phyloP scores from a whole-genome alignment of 2,888 invertebrate genomes.

The Synanthedon andrenaeformis region DNA sequence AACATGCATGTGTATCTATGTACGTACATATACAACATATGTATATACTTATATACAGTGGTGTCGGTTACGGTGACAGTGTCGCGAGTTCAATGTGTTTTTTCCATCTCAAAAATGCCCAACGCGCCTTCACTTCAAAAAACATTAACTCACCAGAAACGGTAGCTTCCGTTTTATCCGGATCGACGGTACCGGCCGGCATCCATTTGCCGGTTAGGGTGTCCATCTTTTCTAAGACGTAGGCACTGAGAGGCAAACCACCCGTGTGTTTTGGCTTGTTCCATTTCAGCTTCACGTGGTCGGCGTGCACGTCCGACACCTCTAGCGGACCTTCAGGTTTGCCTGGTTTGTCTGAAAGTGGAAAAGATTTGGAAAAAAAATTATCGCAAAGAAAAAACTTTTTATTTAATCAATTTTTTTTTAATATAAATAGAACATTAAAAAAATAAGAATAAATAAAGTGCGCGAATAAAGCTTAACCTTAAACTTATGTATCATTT shows the following conservation, averaged over 20 bases:
- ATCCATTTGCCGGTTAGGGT: conserved; percentile 87
- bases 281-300: conserved; percentile 95
- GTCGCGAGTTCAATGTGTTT: no score
- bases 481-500: no score
- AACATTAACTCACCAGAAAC: conserved; percentile 74
- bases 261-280: conserved; percentile 96
- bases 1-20: no score
- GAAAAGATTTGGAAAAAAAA: background rate
- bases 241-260: conserved; percentile 90
- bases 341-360: conserved; percentile 78
- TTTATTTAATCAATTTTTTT: no score
- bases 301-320: conserved; percentile 90
- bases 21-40: no score
- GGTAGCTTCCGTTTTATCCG: conserved; percentile 84
- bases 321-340: conserved; percentile 94
- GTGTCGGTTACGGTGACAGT: no score
- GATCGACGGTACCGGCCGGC: conserved; percentile 86
- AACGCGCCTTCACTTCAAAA: no score
- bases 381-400: background rate
- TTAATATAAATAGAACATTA: no score
- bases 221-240: conserved; percentile 96
- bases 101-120: no score
- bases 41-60: no score
- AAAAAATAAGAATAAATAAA: no score
- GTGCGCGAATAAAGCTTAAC: no score